Evolutionary conservation across 2,113 vertebrate genomes (phyloP), one percentile per base, ranked within the genome.

Genomic region (Semnornis frantzii): DNA sequence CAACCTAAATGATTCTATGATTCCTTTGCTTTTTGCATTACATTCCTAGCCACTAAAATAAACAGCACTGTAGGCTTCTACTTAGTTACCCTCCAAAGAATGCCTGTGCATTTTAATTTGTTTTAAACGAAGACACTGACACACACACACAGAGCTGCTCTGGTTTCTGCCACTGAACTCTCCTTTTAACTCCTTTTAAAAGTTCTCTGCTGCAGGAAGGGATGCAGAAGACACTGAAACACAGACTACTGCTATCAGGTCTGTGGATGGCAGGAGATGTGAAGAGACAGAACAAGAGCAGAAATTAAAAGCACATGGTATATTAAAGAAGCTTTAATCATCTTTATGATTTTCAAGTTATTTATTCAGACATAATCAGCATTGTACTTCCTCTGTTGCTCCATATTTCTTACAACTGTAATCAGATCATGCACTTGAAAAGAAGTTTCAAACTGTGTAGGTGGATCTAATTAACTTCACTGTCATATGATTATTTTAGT

Each of bases 401-500:
- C 87, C 78, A 20, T 57, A 96, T 88, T 92, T 95, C 94, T 96
- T 94, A 95, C 88, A 96, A 92, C 75, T 96, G 92, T 95, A 96
- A 91, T 97, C 95, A 97, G 92, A 95, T 96, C 95, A 95, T 64
- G 84, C 89, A 92, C 86, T 63, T 97, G 90, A 97, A 97, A 96
- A 94, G 90, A 93, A 92, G 85, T 93, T 96, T 92, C 95, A 75
- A 96, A 95, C 94, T 2, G 33, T 1, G 50, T 92, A 96, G 94
- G 93, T 87, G 94, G 88, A 96, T 94, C 90, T 94, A 94, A 97
- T 95, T 96, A 97, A 96, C 87, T 93, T 81, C 91, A 74, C 91
- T 84, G 93, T 81, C 72, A 11, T 78, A 54, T 85, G 81, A 94
- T 84, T 94, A 80, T 63, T 95, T 85, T 73, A 65, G 74, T 76